Percentiles rank a stretch among this genome's conserved stretches.
phyloP scores from a whole-genome alignment of 2,888 invertebrate species.

The Sclerodermus sp. region DNA sequence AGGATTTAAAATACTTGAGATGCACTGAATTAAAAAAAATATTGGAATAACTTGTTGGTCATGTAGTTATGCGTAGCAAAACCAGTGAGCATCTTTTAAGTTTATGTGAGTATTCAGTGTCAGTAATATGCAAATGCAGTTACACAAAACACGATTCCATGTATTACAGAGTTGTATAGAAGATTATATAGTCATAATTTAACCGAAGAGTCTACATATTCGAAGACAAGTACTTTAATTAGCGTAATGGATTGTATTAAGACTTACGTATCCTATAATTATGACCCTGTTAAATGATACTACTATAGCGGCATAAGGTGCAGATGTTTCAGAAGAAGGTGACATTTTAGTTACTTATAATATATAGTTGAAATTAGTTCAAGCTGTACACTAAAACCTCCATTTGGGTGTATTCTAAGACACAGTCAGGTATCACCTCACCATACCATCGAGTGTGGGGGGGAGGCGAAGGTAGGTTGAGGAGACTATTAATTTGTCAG shows the following conservation, averaged over 20 bases:
- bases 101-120: conserved; percentile 65
- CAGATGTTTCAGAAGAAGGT: conserved; percentile 70
- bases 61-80: conserved; percentile 60
- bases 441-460: no score
- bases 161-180: conserved; percentile 68
- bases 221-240: conserved; percentile 53
- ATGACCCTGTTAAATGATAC: conserved; percentile 67
- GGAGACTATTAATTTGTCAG: no score
- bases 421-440: no score
- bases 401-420: no score
- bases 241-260: conserved; percentile 64
- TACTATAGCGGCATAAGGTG: conserved; percentile 71
- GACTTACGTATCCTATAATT: conserved; percentile 62
- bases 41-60: conserved; percentile 59
- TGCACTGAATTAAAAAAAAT: conserved; percentile 56
- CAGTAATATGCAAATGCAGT: no score
- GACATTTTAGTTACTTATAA: conserved; percentile 67
- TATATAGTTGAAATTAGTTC: conserved; percentile 66
- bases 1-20: conserved; percentile 47
- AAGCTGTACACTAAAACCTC: conserved; percentile 67
- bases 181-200: conserved; percentile 64
- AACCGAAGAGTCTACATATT: conserved; percentile 34
- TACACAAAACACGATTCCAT: neutral
- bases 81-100: conserved; percentile 59
- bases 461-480: no score